phyloP scores from a whole-genome alignment of 2,113 vertebrate species.

The Ciconia maguari region DNA sequence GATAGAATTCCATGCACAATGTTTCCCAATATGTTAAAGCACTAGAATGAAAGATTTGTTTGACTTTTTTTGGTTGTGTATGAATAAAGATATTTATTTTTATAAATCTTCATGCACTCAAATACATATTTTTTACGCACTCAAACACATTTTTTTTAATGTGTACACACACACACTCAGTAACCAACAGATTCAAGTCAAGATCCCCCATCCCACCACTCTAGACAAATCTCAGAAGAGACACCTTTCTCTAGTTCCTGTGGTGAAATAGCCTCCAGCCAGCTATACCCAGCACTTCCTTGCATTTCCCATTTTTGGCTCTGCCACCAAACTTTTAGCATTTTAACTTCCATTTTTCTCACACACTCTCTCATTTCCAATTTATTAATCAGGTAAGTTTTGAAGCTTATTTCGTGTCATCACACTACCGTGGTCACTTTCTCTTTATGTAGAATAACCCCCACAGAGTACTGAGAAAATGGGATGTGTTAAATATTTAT shows the following conservation, averaged over 20 bases:
- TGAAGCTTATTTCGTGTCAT: not conserved
- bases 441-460: not conserved
- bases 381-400: not conserved
- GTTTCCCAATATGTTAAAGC: not conserved
- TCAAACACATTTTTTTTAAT: not conserved
- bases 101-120: not conserved
- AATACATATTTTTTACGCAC: not conserved
- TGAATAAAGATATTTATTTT: not conserved
- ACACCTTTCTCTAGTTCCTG: not conserved
- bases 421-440: not conserved
- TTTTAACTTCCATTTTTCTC: not conserved
- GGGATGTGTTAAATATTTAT: not conserved
- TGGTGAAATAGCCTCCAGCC: not conserved
- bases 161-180: not conserved
- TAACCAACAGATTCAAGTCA: not conserved
- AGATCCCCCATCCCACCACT: not conserved
- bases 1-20: not conserved
- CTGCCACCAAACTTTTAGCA: not conserved
- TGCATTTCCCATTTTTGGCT: not conserved
- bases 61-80: not conserved
- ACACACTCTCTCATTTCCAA: not conserved
- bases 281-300: not conserved
- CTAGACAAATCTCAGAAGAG: not conserved
- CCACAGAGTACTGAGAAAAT: not conserved
- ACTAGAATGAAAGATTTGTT: not conserved